phyloP scores from a whole-genome alignment of 1,140 invertebrate species.

The Pseudomyrmex sp. region DNA sequence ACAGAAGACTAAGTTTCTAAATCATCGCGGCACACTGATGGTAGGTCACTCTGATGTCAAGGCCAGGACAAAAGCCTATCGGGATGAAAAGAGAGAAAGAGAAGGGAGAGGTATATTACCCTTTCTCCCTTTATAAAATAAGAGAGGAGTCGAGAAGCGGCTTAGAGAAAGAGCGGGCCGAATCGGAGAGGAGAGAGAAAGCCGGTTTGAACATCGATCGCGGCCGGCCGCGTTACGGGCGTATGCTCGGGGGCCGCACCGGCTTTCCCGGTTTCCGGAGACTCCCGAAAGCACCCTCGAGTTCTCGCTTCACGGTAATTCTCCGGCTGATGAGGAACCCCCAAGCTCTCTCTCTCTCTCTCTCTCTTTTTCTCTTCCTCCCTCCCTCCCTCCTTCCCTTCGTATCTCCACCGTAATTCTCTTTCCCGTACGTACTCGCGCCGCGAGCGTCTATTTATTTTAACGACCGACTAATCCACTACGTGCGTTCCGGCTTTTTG shows the following conservation, averaged over 20 bases:
- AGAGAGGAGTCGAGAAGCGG: not conserved
- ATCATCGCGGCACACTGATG: not conserved
- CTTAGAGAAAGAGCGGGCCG: constrained; percentile 32
- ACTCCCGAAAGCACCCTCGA: constrained; percentile 53
- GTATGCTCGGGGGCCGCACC: constrained; percentile 44
- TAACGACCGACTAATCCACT: constrained; percentile 58
- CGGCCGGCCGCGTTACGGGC: constrained; percentile 40
- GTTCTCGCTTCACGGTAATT: constrained; percentile 55
- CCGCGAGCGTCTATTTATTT: constrained; percentile 60
- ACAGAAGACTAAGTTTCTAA: not conserved
- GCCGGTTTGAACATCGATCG: constrained; percentile 48
- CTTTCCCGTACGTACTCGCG: constrained; percentile 27
- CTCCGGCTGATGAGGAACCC: constrained; percentile 51
- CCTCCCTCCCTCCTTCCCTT: not conserved
- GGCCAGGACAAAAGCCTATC: constrained; percentile 42
- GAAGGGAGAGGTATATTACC: not conserved
- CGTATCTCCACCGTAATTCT: constrained; percentile 25
- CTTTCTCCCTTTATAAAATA: constrained; percentile 1
- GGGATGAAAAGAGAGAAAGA: not conserved
- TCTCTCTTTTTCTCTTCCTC: not conserved
- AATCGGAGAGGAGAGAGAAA: constrained; percentile 20
- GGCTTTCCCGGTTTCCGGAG: constrained; percentile 54
- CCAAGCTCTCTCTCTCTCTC: not conserved
- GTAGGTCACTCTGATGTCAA: constrained; percentile 26
- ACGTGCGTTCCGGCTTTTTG: constrained; percentile 53